phyloP scores from a whole-genome alignment of 2,113 vertebrate species.

The Gambusia holbrooki region DNA sequence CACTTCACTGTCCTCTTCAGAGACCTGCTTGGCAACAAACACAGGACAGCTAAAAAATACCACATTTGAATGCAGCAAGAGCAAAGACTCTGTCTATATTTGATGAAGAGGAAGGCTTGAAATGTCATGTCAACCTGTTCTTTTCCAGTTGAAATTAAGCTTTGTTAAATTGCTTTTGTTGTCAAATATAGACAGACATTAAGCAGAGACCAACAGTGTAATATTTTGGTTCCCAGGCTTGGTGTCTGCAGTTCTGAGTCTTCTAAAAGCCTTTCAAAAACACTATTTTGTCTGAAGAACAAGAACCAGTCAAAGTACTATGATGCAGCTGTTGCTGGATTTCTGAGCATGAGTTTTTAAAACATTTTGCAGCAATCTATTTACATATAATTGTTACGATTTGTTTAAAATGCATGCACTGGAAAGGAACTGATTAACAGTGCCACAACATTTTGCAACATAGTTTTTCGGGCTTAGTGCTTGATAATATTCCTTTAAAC shows the following conservation, averaged over 20 bases:
- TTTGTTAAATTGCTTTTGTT: background rate
- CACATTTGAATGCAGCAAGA: conserved; percentile 27
- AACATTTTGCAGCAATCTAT: background rate
- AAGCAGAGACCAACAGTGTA: background rate
- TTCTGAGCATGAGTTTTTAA: background rate
- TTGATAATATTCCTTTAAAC: background rate
- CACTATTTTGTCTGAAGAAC: conserved; percentile 17
- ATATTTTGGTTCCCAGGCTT: background rate
- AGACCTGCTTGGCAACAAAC: conserved; percentile 32
- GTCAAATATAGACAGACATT: background rate
- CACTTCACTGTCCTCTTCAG: conserved; percentile 48
- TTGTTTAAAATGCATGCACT: conserved; percentile 2
- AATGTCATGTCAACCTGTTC: background rate
- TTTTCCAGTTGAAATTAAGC: background rate
- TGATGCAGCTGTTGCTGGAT: background rate
- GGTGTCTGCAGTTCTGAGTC: conserved; percentile 8
- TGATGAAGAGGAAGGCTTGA: background rate
- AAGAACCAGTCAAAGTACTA: background rate
- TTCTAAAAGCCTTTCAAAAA: conserved; percentile 25
- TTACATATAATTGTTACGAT: background rate
- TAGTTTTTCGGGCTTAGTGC: background rate
- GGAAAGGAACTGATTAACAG: background rate
- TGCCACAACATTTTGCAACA: background rate
- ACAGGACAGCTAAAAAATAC: conserved; percentile 31
- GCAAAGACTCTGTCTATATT: conserved; percentile 2